phyloP scores from a whole-genome alignment of 2,888 invertebrate species.

The Rapana venosa region DNA sequence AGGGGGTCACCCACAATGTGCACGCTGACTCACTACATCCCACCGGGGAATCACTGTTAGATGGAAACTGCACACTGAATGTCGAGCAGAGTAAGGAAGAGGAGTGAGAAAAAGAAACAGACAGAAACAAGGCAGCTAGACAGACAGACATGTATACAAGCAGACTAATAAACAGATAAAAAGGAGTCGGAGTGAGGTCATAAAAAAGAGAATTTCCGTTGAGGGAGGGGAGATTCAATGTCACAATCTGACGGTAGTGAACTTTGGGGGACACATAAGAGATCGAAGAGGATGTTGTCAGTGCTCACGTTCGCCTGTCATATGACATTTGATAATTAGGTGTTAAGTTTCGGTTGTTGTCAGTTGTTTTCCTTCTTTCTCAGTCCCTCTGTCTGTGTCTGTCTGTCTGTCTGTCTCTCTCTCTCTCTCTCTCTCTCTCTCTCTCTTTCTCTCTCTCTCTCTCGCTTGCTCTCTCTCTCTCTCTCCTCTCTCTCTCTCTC shows the following conservation, averaged over 20 bases:
- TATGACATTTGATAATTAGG: no score
- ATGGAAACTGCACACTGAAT: no score
- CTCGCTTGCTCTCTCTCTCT: background rate
- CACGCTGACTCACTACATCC: no score
- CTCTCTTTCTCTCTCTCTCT: conserved; percentile 20
- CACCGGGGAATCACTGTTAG: no score
- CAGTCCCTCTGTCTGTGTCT: background rate
- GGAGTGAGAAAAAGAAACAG: no score
- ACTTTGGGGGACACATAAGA: no score
- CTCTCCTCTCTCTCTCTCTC: background rate
- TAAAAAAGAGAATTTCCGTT: background rate
- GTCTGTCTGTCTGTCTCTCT: background rate
- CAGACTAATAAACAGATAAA: background rate
- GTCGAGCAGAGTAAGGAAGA: no score
- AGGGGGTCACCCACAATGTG: background rate
- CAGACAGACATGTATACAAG: background rate
- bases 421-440: conserved; percentile 3
- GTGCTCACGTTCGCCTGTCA: no score
- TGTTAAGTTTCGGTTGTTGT: no score
- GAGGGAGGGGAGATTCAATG: no score
- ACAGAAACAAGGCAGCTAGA: background rate
- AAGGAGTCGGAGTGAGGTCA: background rate
- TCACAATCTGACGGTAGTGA: no score
- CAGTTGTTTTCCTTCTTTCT: background rate
- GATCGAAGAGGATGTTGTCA: no score